phyloP scores from a whole-genome alignment of 2,888 invertebrate species.

The Galeopsomyia nigrocyanea region DNA sequence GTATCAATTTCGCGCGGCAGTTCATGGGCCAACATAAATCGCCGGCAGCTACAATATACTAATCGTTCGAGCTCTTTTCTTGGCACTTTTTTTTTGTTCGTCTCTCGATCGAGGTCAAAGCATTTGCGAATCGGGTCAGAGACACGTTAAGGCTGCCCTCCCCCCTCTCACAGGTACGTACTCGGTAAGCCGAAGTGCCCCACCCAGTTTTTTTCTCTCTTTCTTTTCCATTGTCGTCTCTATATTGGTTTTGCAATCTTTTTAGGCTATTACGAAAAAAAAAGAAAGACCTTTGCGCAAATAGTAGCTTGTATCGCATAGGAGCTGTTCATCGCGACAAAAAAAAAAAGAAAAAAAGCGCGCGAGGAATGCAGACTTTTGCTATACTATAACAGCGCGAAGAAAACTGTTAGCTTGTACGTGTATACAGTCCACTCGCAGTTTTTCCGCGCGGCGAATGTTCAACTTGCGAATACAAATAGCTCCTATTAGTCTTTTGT shows the following conservation, averaged over 20 bases:
- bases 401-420: conserved; percentile 25
- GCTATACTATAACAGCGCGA: not conserved
- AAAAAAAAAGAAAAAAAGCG: too few relatives aligned
- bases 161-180: conserved; percentile 27
- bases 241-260: too few relatives aligned
- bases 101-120: conserved; percentile 39
- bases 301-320: too few relatives aligned
- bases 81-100: conserved; percentile 23
- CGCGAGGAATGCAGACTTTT: not conserved
- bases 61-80: conserved; percentile 25
- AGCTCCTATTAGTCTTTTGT: not conserved
- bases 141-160: conserved; percentile 23
- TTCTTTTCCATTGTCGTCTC: not conserved
- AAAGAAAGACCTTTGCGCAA: too few relatives aligned
- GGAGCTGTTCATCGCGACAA: too few relatives aligned
- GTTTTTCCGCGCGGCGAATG: conserved; percentile 11
- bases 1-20: too few relatives aligned
- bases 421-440: conserved; percentile 11
- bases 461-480: conserved; percentile 33
- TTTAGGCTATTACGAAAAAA: too few relatives aligned
- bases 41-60: not conserved
- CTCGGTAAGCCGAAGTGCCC: conserved; percentile 16
- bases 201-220: conserved; percentile 22
- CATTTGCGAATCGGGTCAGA: conserved; percentile 45
- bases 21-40: too few relatives aligned